A percentile compares a stretch with the other conserved stretches of the same genome.
These are phyloP conservation scores for zebrafish (Danio rerio) DNA, from an alignment of 2,113 vertebrate species.

Conservation along the genomic window DNA sequence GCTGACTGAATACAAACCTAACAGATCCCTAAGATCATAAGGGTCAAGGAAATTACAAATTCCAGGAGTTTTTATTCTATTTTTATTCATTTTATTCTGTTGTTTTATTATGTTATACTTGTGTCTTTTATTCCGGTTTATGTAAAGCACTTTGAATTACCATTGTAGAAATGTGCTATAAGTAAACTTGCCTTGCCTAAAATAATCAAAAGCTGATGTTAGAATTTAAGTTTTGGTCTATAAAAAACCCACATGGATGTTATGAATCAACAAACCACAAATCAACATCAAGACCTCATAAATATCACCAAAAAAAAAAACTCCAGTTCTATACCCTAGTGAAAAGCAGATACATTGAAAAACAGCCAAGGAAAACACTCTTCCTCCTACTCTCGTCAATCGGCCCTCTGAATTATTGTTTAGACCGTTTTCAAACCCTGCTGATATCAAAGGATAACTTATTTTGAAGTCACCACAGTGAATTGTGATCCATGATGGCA, in stretches of 20 bases:
- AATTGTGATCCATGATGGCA: not conserved
- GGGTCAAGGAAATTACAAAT: too few species aligned
- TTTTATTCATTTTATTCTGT: too few species aligned
- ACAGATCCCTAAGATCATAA: not conserved
- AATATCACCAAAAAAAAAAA: conserved; percentile 1
- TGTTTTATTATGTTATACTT: too few species aligned
- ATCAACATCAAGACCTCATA: not conserved
- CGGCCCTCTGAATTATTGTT: not conserved
- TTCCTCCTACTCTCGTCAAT: not conserved
- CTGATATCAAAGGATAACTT: not conserved
- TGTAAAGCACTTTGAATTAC: too few species aligned
- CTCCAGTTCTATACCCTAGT: not conserved
- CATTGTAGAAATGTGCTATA: too few species aligned
- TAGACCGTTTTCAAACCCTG: not conserved
- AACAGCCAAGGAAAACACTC: not conserved
- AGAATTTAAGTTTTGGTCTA: not conserved
- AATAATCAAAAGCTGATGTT: not conserved
- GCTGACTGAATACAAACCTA: too few species aligned
- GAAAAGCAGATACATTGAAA: not conserved
- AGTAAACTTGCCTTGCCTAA: too few species aligned
- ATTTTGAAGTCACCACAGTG: not conserved
- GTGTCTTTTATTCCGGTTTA: too few species aligned
- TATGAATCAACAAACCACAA: not conserved
- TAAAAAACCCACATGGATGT: not conserved
- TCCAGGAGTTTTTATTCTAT: too few species aligned